Evolutionary conservation across 2,113 vertebrate genomes (phyloP).

Genomic region (Tupaia tana): DNA sequence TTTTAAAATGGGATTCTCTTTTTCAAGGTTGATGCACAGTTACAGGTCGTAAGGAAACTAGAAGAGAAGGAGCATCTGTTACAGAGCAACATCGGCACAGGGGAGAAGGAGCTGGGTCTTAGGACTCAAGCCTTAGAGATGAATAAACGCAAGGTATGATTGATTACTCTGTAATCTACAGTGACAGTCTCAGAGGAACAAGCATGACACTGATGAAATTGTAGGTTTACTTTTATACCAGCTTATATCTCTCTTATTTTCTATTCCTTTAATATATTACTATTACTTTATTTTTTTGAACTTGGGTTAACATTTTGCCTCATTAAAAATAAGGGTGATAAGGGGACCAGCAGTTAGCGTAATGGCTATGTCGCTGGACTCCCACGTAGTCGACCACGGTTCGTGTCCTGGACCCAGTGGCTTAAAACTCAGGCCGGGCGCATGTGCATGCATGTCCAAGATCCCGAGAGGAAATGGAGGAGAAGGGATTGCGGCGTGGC

Average conservation of each 20-base stretch:
- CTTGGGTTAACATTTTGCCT: not conserved
- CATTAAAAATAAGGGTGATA: not conserved
- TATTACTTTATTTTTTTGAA: not conserved
- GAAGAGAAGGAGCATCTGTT: slow-evolving; percentile 98
- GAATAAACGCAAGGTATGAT: slow-evolving; percentile 96
- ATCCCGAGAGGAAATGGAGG: no score
- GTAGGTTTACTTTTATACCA: not conserved
- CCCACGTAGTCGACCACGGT: no score
- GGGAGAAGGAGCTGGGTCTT: slow-evolving; percentile 94
- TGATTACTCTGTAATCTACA: not conserved
- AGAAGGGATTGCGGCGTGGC: no score
- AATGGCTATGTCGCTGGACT: no score
- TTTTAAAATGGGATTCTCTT: slow-evolving; percentile 31
- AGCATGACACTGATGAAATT: not conserved
- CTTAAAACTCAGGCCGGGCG: no score
- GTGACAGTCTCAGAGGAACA: not conserved
- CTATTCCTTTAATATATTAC: no score
- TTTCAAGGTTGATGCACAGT: slow-evolving; percentile 95
- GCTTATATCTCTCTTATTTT: no score
- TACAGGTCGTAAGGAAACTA: slow-evolving; percentile 96
- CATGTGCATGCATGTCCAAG: no score
- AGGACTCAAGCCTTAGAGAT: slow-evolving; percentile 97
- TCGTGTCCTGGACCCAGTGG: no score
- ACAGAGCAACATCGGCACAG: slow-evolving; percentile 96
- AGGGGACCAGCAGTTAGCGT: no score